These are phyloP conservation scores for Athalia rosae DNA, from an alignment of 2,888 invertebrate species.

Conservation along the genomic window DNA sequence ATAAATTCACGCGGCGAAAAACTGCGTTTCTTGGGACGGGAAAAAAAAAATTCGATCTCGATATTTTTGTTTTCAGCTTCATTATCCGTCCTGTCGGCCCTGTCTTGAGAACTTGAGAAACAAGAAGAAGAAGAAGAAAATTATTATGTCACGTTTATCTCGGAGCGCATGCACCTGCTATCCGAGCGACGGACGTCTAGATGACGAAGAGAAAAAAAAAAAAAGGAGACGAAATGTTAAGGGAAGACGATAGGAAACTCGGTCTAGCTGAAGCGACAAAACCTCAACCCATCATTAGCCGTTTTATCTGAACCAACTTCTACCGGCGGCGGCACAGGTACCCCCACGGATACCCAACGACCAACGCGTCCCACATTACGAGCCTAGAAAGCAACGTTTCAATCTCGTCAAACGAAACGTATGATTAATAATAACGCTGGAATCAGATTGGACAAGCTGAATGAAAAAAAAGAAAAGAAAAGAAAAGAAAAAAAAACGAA, in stretches of 20 bases:
- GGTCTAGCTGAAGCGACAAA: conserved; percentile 10
- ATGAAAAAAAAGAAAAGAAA: neutral
- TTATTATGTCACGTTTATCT: neutral
- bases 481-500: neutral
- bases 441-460: neutral
- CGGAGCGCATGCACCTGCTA: neutral
- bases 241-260: neutral
- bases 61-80: no score
- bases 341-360: conserved; percentile 3
- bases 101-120: neutral
- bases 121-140: neutral
- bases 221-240: neutral
- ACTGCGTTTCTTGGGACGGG: neutral
- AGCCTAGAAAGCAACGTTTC: conserved; percentile 20
- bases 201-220: neutral
- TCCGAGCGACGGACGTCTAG: neutral
- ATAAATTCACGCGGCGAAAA: neutral
- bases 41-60: no score
- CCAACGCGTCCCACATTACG: conserved; percentile 10
- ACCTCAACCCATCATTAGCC: conserved; percentile 21
- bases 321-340: neutral
- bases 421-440: conserved; percentile 30
- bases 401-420: conserved; percentile 33
- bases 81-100: no score
- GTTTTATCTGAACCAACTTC: conserved; percentile 28